phyloP scores from a whole-genome alignment of 2,797 vertebrate genomes.

The Argentina silus region DNA sequence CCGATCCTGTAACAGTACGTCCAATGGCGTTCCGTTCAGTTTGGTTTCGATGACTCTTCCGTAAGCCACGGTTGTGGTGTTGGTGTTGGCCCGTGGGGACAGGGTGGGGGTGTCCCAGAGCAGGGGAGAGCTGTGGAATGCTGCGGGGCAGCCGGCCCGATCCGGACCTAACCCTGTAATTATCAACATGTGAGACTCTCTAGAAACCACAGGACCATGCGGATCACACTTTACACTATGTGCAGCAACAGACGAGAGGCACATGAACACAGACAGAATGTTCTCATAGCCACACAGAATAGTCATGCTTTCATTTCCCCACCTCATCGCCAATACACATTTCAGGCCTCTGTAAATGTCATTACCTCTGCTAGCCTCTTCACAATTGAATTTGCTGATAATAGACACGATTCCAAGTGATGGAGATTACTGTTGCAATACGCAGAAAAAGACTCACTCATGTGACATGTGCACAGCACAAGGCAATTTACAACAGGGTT shows the following conservation, averaged over 20 bases:
- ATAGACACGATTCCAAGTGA: neutral
- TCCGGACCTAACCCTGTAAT: slow-evolving; percentile 26
- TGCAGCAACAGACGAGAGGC: neutral
- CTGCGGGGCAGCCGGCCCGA: slow-evolving; percentile 10
- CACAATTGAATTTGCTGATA: too few species aligned
- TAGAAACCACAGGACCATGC: slow-evolving; percentile 36
- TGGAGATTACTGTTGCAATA: neutral
- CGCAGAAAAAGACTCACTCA: neutral
- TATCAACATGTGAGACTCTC: slow-evolving; percentile 42
- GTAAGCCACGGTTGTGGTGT: neutral
- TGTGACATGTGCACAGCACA: neutral
- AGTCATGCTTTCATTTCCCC: slow-evolving; percentile 7
- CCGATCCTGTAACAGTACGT: neutral
- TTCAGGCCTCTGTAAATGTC: neutral
- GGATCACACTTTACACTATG: slow-evolving; percentile 27
- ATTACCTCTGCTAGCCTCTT: neutral
- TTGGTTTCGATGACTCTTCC: neutral
- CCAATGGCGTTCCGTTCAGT: neutral
- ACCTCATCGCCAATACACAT: neutral
- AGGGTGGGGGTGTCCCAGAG: slow-evolving; percentile 38
- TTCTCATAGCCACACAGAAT: neutral
- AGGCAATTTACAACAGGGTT: neutral
- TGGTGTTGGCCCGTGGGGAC: slow-evolving; percentile 27
- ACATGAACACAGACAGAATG: slow-evolving; percentile 1
- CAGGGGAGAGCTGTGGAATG: slow-evolving; percentile 29